phyloP scores from a whole-genome alignment of 2,797 vertebrate species.

The Enteromius mattozi region DNA sequence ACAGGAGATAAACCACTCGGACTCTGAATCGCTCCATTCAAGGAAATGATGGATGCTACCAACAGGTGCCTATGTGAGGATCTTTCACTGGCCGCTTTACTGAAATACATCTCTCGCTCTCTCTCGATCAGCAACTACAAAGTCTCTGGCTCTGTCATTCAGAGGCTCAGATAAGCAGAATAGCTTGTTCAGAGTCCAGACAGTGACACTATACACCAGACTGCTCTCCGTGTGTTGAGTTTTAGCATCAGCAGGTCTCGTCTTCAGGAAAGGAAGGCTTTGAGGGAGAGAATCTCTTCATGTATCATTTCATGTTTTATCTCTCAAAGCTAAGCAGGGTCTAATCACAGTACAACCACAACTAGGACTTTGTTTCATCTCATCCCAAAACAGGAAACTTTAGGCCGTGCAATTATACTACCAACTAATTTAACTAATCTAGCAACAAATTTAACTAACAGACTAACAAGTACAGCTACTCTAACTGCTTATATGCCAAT shows the following conservation, averaged over 20 bases:
- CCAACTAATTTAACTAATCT: constrained; percentile 14
- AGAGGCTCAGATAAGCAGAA: constrained; percentile 79
- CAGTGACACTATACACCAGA: constrained; percentile 79
- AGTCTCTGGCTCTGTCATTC: constrained; percentile 75
- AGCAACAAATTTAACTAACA: constrained; percentile 8
- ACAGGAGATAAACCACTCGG: constrained; percentile 72
- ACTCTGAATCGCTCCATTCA: constrained; percentile 81
- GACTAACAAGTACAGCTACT: constrained; percentile 2
- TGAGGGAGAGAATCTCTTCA: constrained; percentile 67
- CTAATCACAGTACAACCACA: constrained; percentile 61
- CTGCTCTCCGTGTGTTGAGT: constrained; percentile 72
- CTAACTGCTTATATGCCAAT: neutral
- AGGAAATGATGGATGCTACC: constrained; percentile 57
- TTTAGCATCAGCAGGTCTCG: constrained; percentile 72
- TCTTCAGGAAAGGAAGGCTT: constrained; percentile 72
- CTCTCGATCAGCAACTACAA: constrained; percentile 77
- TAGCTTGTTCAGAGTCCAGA: constrained; percentile 76
- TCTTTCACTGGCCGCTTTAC: constrained; percentile 72
- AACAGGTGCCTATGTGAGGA: constrained; percentile 63
- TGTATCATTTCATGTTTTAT: constrained; percentile 70
- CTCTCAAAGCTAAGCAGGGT: constrained; percentile 60
- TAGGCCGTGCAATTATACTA: neutral
- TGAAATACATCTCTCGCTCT: constrained; percentile 72
- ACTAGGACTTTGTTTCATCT: constrained; percentile 55
- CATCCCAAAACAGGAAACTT: neutral